Evolutionary conservation across 2,113 vertebrate species (phyloP).

Genomic region (Numenius arquata): DNA sequence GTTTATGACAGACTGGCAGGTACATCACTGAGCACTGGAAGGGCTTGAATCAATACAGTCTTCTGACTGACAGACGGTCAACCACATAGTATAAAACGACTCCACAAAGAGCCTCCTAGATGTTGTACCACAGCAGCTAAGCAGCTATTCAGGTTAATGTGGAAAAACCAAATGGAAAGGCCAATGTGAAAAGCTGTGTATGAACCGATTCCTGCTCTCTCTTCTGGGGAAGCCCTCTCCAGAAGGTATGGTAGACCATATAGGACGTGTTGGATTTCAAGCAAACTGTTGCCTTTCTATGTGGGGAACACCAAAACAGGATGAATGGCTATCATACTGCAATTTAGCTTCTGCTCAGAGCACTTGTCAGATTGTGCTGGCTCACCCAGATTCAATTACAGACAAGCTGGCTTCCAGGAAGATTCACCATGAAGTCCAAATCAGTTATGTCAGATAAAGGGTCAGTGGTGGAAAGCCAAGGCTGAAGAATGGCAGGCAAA

Average conservation of each 20-base stretch:
- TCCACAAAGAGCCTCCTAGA: neutral
- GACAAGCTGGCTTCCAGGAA: slow-evolving; percentile 4
- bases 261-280: neutral
- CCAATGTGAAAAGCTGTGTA: neutral
- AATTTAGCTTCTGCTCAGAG: slow-evolving; percentile 4
- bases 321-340: neutral
- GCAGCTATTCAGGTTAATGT: neutral
- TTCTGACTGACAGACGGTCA: neutral
- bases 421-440: neutral
- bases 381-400: neutral
- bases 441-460: neutral
- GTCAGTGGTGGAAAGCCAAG: neutral
- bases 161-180: neutral
- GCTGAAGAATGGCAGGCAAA: neutral
- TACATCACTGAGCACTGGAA: neutral
- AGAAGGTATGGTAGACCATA: neutral
- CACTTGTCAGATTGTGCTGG: neutral
- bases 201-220: neutral
- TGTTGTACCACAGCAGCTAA: neutral
- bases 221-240: neutral
- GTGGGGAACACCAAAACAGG: neutral
- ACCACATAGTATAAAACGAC: neutral
- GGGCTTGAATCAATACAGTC: neutral
- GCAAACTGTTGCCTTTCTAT: neutral
- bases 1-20: neutral